A percentile compares a stretch with the other conserved stretches of the same genome.
phyloP scores from a whole-genome alignment of 2,113 vertebrate genomes.

The Brienomyrus brachyistius region DNA sequence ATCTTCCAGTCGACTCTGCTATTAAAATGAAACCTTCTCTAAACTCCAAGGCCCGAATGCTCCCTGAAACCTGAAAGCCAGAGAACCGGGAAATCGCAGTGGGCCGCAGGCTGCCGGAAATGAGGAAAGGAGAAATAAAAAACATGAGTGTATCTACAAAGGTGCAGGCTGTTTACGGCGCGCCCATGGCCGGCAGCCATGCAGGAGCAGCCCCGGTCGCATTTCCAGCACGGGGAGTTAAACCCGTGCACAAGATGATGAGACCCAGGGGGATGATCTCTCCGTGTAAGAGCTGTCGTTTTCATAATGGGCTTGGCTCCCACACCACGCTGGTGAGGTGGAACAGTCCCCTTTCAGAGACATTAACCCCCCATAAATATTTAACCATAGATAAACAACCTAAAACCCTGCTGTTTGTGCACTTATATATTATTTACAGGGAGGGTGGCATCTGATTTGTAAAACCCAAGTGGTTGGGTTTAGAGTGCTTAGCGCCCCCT shows the following conservation, averaged over 20 bases:
- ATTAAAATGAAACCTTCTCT: neutral
- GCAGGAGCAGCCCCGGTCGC: neutral
- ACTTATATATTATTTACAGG: conserved; percentile 16
- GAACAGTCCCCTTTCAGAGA: neutral
- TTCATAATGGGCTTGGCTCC: neutral
- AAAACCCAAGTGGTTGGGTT: neutral
- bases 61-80: neutral
- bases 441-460: conserved; percentile 9
- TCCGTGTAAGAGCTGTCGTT: neutral
- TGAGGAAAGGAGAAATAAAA: neutral
- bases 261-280: neutral
- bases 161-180: neutral
- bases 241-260: neutral
- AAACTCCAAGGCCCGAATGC: neutral
- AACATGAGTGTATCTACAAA: neutral
- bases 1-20: neutral
- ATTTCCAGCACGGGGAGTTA: neutral
- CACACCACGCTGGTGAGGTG: neutral
- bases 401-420: neutral
- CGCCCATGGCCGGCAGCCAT: neutral
- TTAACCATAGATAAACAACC: conserved; percentile 14
- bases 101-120: neutral
- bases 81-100: neutral
- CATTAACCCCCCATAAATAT: conserved; percentile 17
- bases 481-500: neutral